These are phyloP conservation scores for Leptoteleia sp. DNA, from an alignment of 1,140 invertebrate genomes.

Conservation along the genomic window DNA sequence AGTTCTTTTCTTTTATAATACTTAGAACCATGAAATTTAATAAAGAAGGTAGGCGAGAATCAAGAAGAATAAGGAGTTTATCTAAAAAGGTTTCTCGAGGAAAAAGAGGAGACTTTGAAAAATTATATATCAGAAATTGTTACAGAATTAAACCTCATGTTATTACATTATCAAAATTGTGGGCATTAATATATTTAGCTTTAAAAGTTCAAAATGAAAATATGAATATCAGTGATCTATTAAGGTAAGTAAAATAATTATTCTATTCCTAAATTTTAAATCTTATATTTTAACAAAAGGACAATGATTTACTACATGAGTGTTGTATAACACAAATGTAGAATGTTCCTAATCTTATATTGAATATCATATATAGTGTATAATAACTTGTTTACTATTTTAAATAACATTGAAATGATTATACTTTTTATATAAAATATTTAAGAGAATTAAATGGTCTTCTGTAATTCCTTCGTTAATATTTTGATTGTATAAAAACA, in stretches of 20 bases:
- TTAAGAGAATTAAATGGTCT: too few species aligned
- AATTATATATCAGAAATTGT: conserved; percentile 68
- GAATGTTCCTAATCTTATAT: too few species aligned
- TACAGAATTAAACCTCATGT: conserved; percentile 75
- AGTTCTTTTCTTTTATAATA: neutral
- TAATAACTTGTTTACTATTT: too few species aligned
- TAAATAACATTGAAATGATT: too few species aligned
- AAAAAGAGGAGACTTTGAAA: conserved; percentile 71
- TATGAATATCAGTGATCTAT: conserved; percentile 83
- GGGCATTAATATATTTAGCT: conserved; percentile 81
- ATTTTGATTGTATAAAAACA: too few species aligned
- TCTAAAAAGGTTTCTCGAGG: conserved; percentile 69
- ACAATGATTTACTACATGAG: too few species aligned
- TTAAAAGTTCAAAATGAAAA: conserved; percentile 82
- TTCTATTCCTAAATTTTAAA: too few species aligned
- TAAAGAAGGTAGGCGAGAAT: conserved; percentile 72
- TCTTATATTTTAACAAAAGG: too few species aligned
- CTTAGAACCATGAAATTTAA: conserved; percentile 73
- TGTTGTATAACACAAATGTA: too few species aligned
- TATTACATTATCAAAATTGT: conserved; percentile 79
- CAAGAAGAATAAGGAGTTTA: conserved; percentile 69
- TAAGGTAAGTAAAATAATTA: conserved; percentile 71
- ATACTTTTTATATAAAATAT: too few species aligned
- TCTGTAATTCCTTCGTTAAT: too few species aligned
- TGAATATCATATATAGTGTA: too few species aligned